phyloP scores from a whole-genome alignment of 2,888 invertebrate genomes.

The Scrobipalpa costella region DNA sequence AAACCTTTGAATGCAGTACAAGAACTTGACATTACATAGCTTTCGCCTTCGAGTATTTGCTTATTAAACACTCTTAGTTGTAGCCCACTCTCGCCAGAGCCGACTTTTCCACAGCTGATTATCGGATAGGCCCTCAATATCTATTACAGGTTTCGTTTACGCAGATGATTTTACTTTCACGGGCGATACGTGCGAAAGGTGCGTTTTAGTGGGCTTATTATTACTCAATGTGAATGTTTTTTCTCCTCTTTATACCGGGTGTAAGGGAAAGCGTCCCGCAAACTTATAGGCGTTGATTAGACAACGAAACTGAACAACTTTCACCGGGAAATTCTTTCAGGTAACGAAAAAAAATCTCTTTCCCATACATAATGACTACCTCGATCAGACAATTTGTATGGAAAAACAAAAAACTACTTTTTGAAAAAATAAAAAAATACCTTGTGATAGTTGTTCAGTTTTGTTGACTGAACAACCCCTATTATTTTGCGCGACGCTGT shows the following conservation, averaged over 20 bases:
- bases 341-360: no score
- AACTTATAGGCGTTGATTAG: no score
- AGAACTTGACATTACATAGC: constrained; percentile 2
- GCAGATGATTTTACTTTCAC: constrained; percentile 17
- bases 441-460: no score
- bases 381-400: no score
- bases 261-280: no score
- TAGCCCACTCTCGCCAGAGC: constrained; percentile 10
- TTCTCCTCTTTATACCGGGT: not conserved
- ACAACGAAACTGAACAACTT: no score
- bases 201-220: not conserved
- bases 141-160: constrained; percentile 11
- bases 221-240: not conserved
- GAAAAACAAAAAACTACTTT: no score
- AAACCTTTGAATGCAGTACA: not conserved
- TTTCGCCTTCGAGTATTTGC: constrained; percentile 1
- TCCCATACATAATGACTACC: no score
- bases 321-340: no score
- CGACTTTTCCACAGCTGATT: not conserved
- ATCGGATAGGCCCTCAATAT: constrained; percentile 5
- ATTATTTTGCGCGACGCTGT: no score
- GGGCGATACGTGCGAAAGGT: not conserved
- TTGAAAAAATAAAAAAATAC: no score
- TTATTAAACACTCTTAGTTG: constrained; percentile 3
- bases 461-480: no score